phyloP scores from a whole-genome alignment of 1,140 invertebrate species.

The Aporrectodea caliginosa region DNA sequence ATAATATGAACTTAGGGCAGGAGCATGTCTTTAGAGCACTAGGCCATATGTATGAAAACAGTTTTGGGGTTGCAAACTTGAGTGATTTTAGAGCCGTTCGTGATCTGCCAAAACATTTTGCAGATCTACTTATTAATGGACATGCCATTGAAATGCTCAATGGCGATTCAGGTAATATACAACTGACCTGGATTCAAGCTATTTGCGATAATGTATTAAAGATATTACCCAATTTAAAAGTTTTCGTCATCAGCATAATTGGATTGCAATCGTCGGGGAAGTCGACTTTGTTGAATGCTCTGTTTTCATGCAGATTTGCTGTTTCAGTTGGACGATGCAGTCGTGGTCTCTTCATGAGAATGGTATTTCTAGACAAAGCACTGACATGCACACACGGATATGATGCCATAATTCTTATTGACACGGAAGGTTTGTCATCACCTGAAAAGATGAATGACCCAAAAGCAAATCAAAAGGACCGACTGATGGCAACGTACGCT shows the following conservation, averaged over 20 bases:
- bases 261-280: conserved; percentile 27
- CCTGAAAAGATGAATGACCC: background rate
- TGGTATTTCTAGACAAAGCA: background rate
- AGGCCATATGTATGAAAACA: too few relatives aligned
- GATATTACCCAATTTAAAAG: background rate
- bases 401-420: background rate
- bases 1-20: too few relatives aligned
- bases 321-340: conserved; percentile 32
- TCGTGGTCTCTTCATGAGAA: conserved; percentile 21
- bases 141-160: too few relatives aligned
- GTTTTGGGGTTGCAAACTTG: too few relatives aligned
- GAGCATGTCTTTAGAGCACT: too few relatives aligned
- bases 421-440: background rate
- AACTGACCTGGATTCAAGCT: background rate
- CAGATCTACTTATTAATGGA: too few relatives aligned
- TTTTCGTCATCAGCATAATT: conserved; percentile 21
- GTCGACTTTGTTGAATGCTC: conserved; percentile 27
- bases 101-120: too few relatives aligned
- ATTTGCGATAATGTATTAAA: background rate
- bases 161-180: too few relatives aligned
- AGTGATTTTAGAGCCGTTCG: too few relatives aligned
- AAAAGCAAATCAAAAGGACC: background rate
- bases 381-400: background rate
- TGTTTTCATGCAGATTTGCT: conserved; percentile 26
- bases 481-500: background rate